Evolutionary conservation across 92 coral and sea anemone species (phyloP), one percentile per base, ranked within the genome.

Genomic region (Porites lobata): DNA sequence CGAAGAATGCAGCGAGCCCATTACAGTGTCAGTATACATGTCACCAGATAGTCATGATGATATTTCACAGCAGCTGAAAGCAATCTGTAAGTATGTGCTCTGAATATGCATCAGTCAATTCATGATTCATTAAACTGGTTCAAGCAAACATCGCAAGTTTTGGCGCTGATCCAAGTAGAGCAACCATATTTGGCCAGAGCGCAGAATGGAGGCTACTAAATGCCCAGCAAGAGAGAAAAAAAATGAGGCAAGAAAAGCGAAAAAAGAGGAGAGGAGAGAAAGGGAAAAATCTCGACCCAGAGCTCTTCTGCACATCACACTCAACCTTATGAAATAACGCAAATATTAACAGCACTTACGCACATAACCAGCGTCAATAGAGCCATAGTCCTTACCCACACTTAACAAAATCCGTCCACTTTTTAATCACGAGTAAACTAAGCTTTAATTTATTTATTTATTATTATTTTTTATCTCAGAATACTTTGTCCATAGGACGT

Each of bases 341-440:
- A 38, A 38, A 38, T 38, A 38, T 38, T 38, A 38, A 38, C 47
- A 38, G 47, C 47, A 38, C 47, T 38, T 38, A 38, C 47, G 47
- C 47, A 38, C 47, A 38, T 38, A 38, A 38, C 47, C 47, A 38
- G 0, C 0, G 47, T 38, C 47, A 38, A 4, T 4, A 38, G 47
- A 38, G 47, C 5, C 47, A 38, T 38, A 38, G 47, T 38, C 47
- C 96, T 63, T 86, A 90, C 96, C 98, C 98, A 63, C 78, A 77
- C 86, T 95, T 95, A 47, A 96, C 98, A 90, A 95, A 95, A 79
- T 92, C 92, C 43, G 94, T 84, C 98, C 98, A 95, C 65, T 87
- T 65, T 73, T 78, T 84, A 86, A 95, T 95, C 17, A 92, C 69
- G 53, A 86, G 67, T 47, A 65, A 24, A 9, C 95, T 77, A n/a